Evolutionary conservation across 2,113 vertebrate species (phyloP), one percentile per base, ranked within the genome.

Genomic region (Anoura caudifer): DNA sequence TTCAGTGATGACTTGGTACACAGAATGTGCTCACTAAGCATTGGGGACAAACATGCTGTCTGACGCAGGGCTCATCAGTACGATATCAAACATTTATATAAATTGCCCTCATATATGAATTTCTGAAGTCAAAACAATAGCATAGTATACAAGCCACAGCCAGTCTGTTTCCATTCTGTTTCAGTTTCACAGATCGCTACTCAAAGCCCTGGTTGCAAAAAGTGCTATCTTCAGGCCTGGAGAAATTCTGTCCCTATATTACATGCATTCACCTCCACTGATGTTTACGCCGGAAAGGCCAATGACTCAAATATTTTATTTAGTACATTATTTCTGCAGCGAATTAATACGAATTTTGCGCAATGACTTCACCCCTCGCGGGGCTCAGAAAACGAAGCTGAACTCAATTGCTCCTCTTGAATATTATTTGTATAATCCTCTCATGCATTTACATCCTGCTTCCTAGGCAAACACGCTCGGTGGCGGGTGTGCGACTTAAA

Each of bases 281-380:
- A 97, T 98, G 97, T 98, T 98, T 98, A 87, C 50, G 96, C 41
- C 90, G 96, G 82, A 93, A 98, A 98, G 97, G 95, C 98, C 98
- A 98, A 93, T 95, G 96, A 67, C 95, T 98, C 97, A 98, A 97
- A 98, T 98, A 97, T 98, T 98, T 92, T 98, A 98, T 98, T 98
- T 98, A 98, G 98, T 98, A 97, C 98, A 98, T 99, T 98, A 98
- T 94, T 97, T 98, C 83, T 96, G 96, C 94, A 98, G 96, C 97
- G 98, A 98, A 98, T 98, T 98, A 96, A 94, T 97, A 95, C 17
- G 54, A 95, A 97, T 98, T 98, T 98, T 96, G 76, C 95, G 97
- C 94, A 97, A 97, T 92, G 98, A 94, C 93, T 97, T 98, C 98
- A 97, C 95, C 97, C 97, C 97, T 98, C 98, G 98, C 97, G 97